These are phyloP conservation scores for Sebastes taczanowskii DNA, from an alignment of 2,797 vertebrate species.

Conservation along the genomic window DNA sequence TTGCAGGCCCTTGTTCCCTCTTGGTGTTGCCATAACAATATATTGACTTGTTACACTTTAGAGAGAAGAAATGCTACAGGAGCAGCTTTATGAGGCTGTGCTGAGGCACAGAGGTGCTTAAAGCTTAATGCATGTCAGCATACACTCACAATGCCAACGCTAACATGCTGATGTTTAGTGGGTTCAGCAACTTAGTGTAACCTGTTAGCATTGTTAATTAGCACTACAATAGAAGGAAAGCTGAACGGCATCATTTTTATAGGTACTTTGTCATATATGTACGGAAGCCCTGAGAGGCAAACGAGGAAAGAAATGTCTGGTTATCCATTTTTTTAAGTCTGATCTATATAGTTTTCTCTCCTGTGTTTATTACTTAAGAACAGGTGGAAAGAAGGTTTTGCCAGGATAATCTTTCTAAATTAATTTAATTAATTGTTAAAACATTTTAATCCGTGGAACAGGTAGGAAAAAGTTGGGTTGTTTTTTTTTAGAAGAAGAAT, in stretches of 20 bases:
- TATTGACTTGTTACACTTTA: neutral
- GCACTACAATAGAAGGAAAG: neutral
- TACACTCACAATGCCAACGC: neutral
- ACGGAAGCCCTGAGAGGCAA: too few relatives aligned
- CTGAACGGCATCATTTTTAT: neutral
- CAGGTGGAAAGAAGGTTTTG: too few relatives aligned
- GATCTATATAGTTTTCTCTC: too few relatives aligned
- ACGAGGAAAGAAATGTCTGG: rapidly evolving
- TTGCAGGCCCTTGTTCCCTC: neutral
- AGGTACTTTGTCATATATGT: neutral
- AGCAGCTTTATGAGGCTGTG: neutral
- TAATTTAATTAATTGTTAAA: too few relatives aligned
- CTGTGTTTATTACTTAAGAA: too few relatives aligned
- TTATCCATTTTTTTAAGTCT: too few relatives aligned
- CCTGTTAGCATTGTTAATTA: neutral
- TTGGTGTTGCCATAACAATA: neutral
- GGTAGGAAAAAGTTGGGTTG: rapidly evolving
- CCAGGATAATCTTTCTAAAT: too few relatives aligned
- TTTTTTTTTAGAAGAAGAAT: too few relatives aligned
- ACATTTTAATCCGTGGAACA: too few relatives aligned
- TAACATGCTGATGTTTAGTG: neutral
- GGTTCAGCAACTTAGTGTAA: too few relatives aligned
- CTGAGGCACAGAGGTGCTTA: neutral
- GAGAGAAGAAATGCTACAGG: neutral
- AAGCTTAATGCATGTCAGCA: neutral